Evolutionary conservation across 2,113 vertebrate species (phyloP).

Genomic region (Calonectris borealis): DNA sequence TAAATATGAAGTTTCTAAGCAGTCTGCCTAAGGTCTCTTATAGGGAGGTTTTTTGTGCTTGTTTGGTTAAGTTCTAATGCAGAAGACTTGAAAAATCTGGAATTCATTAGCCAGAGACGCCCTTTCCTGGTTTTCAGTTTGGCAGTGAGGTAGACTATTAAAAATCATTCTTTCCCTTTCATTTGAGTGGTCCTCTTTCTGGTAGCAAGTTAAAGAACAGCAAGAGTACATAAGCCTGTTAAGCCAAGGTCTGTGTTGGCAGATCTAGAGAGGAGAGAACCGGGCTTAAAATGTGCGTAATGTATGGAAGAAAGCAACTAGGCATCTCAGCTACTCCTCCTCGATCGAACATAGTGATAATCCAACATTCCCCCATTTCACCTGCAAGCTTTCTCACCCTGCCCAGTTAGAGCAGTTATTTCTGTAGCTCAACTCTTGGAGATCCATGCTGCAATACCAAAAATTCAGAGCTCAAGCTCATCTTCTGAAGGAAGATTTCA

Average conservation of each 20-base stretch:
- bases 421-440: background rate
- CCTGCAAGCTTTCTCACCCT: background rate
- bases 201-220: background rate
- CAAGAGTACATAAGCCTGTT: background rate
- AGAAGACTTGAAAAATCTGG: background rate
- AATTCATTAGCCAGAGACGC: background rate
- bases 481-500: background rate
- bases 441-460: background rate
- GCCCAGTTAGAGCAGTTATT: background rate
- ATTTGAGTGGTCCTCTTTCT: background rate
- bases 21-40: background rate
- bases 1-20: background rate
- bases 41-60: background rate
- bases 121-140: background rate
- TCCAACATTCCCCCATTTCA: background rate
- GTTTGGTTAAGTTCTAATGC: background rate
- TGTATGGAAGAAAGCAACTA: background rate
- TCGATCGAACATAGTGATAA: accelerated
- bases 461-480: background rate
- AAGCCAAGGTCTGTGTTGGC: background rate
- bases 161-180: background rate
- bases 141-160: background rate
- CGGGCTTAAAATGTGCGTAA: background rate
- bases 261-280: background rate
- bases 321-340: background rate